Conservation (phyloP, 2,797 vertebrate species). For the Sebastes kiyomatsui region DNA sequence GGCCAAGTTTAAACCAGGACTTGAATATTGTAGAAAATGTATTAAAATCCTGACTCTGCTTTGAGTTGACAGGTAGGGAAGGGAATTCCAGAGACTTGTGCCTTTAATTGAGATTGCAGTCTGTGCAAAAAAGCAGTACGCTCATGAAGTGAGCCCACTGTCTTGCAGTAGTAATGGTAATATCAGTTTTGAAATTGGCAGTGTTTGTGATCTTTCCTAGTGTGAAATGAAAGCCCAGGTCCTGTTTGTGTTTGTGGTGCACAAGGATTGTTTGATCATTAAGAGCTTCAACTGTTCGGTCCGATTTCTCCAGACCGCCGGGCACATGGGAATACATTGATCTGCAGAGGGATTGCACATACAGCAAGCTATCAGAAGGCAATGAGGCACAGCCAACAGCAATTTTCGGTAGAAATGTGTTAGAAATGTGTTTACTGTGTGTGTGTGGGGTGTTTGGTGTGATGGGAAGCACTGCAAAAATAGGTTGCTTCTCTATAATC, state of each 20-base stretch:
- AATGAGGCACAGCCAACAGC: constrained; percentile 65
- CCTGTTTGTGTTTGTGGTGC: constrained; percentile 27
- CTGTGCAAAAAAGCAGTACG: neutral
- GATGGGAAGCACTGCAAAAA: neutral
- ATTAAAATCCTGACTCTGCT: neutral
- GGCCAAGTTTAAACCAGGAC: neutral
- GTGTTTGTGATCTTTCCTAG: neutral
- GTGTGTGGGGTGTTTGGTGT: constrained; percentile 2
- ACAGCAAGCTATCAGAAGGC: constrained; percentile 59
- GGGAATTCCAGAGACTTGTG: neutral
- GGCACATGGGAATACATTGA: constrained; percentile 58
- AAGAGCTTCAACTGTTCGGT: constrained; percentile 40
- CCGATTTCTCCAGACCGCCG: constrained; percentile 51
- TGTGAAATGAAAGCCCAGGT: constrained; percentile 5
- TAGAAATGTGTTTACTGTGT: constrained; percentile 7
- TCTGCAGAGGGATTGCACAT: constrained; percentile 56
- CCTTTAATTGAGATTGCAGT: neutral
- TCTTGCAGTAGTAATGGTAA: neutral
- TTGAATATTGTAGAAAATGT: neutral
- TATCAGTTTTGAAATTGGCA: neutral
- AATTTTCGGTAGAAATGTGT: constrained; percentile 35
- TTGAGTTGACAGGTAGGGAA: neutral
- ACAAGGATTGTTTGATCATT: constrained; percentile 37
- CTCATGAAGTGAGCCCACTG: neutral
- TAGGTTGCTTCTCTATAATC: constrained; percentile 7